Percentiles rank a stretch among this genome's conserved stretches.
Conservation (phyloP, 2,113 vertebrate genomes). For the Oncorhynchus tshawytscha region DNA sequence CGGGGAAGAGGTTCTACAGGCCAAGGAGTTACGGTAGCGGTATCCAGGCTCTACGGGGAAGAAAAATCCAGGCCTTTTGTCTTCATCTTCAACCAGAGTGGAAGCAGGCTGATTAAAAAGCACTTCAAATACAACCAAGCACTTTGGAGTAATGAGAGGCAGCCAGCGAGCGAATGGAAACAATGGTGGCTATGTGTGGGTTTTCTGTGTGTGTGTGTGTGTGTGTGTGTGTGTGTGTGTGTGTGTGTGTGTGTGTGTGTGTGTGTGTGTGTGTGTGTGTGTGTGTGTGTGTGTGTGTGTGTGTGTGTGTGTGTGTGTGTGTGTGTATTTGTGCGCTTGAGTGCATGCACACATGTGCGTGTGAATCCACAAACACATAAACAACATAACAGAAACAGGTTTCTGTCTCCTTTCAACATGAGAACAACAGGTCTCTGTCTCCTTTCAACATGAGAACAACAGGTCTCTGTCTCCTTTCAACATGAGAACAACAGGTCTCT, state of each 20-base stretch:
- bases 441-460: too few relatives aligned
- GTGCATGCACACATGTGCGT: neutral
- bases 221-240: too few relatives aligned
- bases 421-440: too few relatives aligned
- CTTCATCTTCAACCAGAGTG: constrained; percentile 25
- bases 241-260: neutral
- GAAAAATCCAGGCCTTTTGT: neutral
- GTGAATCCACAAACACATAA: neutral
- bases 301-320: neutral
- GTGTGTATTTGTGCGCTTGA: neutral
- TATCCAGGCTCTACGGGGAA: too few relatives aligned
- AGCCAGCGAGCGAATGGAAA: constrained; percentile 12
- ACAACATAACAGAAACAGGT: too few relatives aligned
- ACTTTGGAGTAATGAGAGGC: constrained; percentile 26
- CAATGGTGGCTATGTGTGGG: neutral
- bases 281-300: neutral
- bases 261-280: neutral
- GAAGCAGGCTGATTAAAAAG: constrained; percentile 44
- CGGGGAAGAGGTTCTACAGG: too few relatives aligned
- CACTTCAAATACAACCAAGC: constrained; percentile 29
- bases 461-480: too few relatives aligned
- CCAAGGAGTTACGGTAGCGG: too few relatives aligned
- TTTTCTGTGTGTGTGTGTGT: too few relatives aligned
- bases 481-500: too few relatives aligned
- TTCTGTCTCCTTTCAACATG: too few relatives aligned